Conservation (phyloP, 2,888 invertebrate genomes). For the Pachliopta kotzebuea region DNA sequence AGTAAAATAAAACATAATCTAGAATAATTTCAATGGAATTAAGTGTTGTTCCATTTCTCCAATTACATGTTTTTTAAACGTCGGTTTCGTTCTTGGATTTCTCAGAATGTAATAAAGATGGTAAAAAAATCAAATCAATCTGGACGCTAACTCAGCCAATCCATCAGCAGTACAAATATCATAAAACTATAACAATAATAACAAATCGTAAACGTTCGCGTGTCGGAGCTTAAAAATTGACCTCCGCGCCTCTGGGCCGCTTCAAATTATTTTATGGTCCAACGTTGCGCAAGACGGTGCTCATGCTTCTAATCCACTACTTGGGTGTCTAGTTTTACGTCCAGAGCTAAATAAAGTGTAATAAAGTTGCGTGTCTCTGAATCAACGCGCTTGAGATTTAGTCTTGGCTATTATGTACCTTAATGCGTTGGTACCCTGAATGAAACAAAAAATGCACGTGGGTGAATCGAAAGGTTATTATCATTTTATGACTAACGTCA, state of each 20-base stretch:
- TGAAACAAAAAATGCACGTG: conserved; percentile 51
- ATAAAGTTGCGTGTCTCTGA: conserved; percentile 59
- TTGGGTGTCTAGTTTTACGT: conserved; percentile 78
- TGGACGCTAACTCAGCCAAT: conserved; percentile 15
- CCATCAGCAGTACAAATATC: conserved; percentile 33
- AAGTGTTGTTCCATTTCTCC: not conserved
- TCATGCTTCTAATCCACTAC: conserved; percentile 67
- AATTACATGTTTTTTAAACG: not conserved
- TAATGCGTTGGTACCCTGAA: conserved; percentile 35
- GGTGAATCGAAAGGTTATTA: conserved; percentile 62
- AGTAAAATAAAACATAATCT: not conserved
- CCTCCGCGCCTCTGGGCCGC: conserved; percentile 45
- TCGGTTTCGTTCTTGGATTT: too few species aligned
- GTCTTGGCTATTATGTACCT: conserved; percentile 39
- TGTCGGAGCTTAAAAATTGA: conserved; percentile 62
- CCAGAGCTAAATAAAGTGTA: conserved; percentile 55
- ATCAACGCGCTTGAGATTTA: conserved; percentile 31
- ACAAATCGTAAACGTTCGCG: conserved; percentile 67
- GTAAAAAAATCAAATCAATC: conserved; percentile 17
- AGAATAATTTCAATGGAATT: not conserved
- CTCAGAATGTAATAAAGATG: not conserved
- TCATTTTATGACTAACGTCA: conserved; percentile 64
- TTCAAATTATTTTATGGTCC: conserved; percentile 48
- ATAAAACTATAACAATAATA: conserved; percentile 65
- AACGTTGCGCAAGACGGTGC: conserved; percentile 62